phyloP scores from a whole-genome alignment of 2,888 invertebrate species.

The Ectemnius lituratus region DNA sequence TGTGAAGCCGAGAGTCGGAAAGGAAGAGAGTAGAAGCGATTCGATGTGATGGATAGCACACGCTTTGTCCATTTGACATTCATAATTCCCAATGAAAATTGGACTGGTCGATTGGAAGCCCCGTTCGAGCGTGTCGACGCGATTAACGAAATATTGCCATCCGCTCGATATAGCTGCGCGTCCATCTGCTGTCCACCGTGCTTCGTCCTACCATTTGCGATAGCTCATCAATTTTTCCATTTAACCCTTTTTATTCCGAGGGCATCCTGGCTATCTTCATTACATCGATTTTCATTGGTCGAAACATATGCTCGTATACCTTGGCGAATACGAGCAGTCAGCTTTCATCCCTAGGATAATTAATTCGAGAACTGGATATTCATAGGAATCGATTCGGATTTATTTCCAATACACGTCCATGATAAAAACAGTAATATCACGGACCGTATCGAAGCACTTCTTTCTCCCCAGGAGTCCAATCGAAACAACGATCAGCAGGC shows the following conservation, averaged over 20 bases:
- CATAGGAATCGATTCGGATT: not conserved
- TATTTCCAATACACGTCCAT: not conserved
- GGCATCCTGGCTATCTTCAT: conserved; percentile 15
- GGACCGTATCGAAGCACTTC: not conserved
- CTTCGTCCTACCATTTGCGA: conserved; percentile 36
- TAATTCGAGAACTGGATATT: conserved; percentile 17
- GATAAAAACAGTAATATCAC: not conserved
- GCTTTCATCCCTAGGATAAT: conserved; percentile 28
- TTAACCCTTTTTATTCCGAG: conserved; percentile 20
- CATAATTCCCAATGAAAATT: conserved; percentile 14
- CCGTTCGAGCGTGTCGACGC: not conserved
- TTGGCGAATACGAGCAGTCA: too few relatives aligned
- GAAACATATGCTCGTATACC: too few relatives aligned
- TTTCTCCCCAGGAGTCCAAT: not conserved
- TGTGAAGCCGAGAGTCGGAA: too few relatives aligned
- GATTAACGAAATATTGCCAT: conserved; percentile 37
- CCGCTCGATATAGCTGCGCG: conserved; percentile 14
- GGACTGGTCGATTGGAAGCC: not conserved
- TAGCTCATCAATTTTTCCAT: conserved; percentile 31
- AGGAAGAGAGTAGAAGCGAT: too few relatives aligned
- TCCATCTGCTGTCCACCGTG: too few relatives aligned
- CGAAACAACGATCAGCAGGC: not conserved
- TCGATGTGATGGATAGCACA: too few relatives aligned
- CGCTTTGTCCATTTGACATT: conserved; percentile 6
- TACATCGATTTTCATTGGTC: not conserved